Evolutionary conservation across 2,113 vertebrate genomes (phyloP).

Genomic region (Phaethon lepturus): DNA sequence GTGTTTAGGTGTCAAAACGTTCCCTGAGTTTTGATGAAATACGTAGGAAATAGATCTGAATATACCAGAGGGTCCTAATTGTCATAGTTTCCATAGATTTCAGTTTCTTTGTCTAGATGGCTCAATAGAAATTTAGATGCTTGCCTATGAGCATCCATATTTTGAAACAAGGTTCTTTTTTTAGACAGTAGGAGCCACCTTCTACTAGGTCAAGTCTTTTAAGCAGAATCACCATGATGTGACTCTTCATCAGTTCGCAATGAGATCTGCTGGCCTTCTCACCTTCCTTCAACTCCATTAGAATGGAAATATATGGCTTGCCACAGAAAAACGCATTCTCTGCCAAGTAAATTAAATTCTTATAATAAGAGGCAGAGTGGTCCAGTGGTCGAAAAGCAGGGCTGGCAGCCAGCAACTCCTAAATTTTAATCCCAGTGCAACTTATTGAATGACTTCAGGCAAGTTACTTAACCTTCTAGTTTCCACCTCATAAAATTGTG

Average conservation of each 20-base stretch:
- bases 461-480: constrained; percentile 61
- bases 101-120: background rate
- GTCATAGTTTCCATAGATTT: background rate
- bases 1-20: background rate
- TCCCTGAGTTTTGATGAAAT: background rate
- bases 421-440: constrained; percentile 59
- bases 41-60: background rate
- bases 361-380: constrained; percentile 35
- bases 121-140: background rate
- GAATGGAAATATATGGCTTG: constrained; percentile 4
- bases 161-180: background rate
- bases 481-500: constrained; percentile 57
- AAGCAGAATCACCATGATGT: background rate
- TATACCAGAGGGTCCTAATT: background rate
- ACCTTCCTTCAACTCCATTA: constrained; percentile 19
- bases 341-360: constrained; percentile 65
- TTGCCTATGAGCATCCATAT: background rate
- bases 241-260: background rate
- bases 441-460: constrained; percentile 52
- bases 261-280: constrained; percentile 14
- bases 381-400: background rate
- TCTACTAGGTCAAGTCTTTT: background rate
- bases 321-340: constrained; percentile 15
- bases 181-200: background rate
- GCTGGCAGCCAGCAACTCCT: constrained; percentile 39